A percentile compares a stretch with the other conserved stretches of the same genome.
Conservation (phyloP, 2,797 vertebrate species). For the Gallinago nigripennis region DNA sequence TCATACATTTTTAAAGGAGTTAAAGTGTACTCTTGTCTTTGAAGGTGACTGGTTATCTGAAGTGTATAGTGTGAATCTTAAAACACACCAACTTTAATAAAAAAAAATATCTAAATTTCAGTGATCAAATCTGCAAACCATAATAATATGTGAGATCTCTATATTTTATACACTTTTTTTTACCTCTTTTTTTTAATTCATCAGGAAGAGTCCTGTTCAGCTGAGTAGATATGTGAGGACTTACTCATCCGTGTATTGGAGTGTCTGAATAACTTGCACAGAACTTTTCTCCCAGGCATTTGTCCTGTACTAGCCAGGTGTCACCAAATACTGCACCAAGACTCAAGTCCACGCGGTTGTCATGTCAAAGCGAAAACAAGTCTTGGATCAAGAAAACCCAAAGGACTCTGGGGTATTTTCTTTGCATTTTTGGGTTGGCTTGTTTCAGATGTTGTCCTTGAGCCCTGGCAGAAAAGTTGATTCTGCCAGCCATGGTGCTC, state of each 20-base stretch:
- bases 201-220: not conserved
- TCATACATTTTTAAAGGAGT: not conserved
- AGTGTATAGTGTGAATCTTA: not conserved
- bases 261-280: not conserved
- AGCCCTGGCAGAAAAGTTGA: not conserved
- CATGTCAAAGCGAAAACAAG: not conserved
- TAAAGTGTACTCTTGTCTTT: not conserved
- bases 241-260: not conserved
- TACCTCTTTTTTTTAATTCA: not conserved
- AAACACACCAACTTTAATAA: not conserved
- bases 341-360: not conserved
- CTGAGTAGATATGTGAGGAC: not conserved
- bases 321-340: not conserved
- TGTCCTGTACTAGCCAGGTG: not conserved
- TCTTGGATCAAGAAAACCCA: not conserved
- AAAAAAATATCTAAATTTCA: not conserved
- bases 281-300: not conserved
- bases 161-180: not conserved
- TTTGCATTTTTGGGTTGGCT: not conserved
- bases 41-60: not conserved
- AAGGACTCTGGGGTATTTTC: not conserved
- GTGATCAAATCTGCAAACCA: not conserved
- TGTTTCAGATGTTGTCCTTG: not conserved
- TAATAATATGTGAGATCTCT: not conserved
- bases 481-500: not conserved